Base-by-base conservation (phyloP, 2,888 invertebrate genomes). In the Deladenus siricidicola region DNA sequence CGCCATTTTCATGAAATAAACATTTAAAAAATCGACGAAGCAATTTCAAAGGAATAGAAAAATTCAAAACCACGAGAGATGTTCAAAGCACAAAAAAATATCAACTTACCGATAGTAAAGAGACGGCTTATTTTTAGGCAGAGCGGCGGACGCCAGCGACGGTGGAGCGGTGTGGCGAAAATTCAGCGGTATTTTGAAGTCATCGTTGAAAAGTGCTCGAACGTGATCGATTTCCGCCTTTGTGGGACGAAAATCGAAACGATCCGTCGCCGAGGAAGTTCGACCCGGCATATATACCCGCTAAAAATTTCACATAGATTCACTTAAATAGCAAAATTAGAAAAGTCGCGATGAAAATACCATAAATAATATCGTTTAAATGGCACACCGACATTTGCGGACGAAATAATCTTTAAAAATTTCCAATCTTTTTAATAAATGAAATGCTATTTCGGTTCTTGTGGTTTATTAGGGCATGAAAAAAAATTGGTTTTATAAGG, bases 141-240 rank as follows among this genome's bases (percentile, higher is more conserved):
- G 48, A 19, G 42, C 24, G 19, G 48, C 56, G 10, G 56, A 30
- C 8, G 56, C 49, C 29, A 28, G 26, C 34, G 59, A 87, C 0
- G 85, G 80, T 45, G 86, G 84, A 1, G 86, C 89, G 14, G 89
- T 90, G 70, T 82, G 85, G 21, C 82, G 83, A 82, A 98, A 98
- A 81, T 87, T 88, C 0, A 85, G 80, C 0, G 89, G 89, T 58
- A 96, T 85, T 49, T 79, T 80, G 52, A 92, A 81, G 72, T 86
- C 83, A 55, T 83, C 83, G 42, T 84, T 83, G 77, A 93, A 86
- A 77, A 86, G 83, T 47, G 82, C 80, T 0, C 83, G 73, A 4
- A 90, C 81, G 21, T 82, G 80, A 21, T 85, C 81, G 66, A 88
- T 85, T 21, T 62, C 60, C 3, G 60, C 64, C 17, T 56, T 58